Conservation (phyloP, 2,797 vertebrate genomes). For the Peromyscus eremicus region DNA sequence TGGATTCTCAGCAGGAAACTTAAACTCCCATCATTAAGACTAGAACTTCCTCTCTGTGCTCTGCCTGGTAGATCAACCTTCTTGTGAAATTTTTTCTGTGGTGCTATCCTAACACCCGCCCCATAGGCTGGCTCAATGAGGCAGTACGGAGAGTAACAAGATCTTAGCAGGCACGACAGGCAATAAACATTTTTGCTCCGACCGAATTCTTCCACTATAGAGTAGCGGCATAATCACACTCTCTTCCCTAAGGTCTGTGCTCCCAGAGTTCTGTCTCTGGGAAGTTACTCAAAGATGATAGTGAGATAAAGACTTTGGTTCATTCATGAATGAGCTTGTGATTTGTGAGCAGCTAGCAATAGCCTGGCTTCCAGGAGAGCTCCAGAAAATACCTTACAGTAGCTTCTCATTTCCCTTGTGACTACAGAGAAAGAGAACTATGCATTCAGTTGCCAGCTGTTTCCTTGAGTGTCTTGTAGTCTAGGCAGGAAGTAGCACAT, state of each 20-base stretch:
- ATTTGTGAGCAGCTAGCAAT: neutral
- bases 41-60: neutral
- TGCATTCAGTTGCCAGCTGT: neutral
- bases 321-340: neutral
- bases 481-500: neutral
- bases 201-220: neutral
- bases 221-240: neutral
- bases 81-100: neutral
- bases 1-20: conserved; percentile 1
- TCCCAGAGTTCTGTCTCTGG: conserved; percentile 15
- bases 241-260: neutral
- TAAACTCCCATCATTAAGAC: neutral
- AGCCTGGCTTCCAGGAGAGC: neutral
- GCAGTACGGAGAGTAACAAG: conserved; percentile 9
- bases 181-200: neutral
- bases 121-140: conserved; percentile 46
- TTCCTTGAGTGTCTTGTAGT: neutral
- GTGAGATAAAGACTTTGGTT: neutral
- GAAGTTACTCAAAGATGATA: neutral
- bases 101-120: neutral
- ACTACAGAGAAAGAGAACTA: neutral
- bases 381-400: neutral
- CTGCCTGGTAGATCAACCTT: neutral
- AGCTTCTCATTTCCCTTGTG: neutral
- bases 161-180: neutral